Evolutionary conservation across 2,113 vertebrate species (phyloP).

Genomic region (Gopherus evgoodei): DNA sequence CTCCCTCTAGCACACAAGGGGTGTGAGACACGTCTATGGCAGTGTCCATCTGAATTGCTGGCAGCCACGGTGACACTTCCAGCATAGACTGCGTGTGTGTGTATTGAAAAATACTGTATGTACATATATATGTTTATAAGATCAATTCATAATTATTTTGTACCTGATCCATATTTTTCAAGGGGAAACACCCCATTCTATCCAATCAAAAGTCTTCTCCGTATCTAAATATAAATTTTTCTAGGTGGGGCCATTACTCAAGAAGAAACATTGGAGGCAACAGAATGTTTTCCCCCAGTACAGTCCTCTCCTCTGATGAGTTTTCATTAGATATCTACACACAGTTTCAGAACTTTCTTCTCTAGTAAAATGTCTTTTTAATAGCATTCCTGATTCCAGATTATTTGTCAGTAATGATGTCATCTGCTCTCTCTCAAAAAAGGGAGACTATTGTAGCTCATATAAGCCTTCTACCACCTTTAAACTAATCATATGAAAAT

Average conservation of each 20-base stretch:
- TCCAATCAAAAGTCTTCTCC: neutral
- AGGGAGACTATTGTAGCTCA: rapidly evolving
- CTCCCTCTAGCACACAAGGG: neutral
- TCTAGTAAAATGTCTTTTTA: neutral
- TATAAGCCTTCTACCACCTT: rapidly evolving
- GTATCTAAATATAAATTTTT: neutral
- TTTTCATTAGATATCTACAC: neutral
- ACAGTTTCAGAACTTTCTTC: neutral
- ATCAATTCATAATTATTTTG: neutral
- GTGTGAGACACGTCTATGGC: neutral
- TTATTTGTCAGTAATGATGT: neutral
- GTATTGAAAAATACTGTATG: no score
- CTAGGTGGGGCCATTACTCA: neutral
- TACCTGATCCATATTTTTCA: neutral
- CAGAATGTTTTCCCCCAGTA: neutral
- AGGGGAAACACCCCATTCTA: neutral
- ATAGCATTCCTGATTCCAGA: neutral
- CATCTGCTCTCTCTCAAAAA: neutral
- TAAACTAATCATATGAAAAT: neutral
- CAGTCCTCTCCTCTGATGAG: neutral
- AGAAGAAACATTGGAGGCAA: neutral
- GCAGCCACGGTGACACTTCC: neutral
- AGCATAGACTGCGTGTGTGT: rapidly evolving
- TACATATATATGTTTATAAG: neutral
- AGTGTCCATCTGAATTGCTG: rapidly evolving